Evolutionary conservation across 2,113 vertebrate species (phyloP).

Genomic region (Taurulus bubalis): DNA sequence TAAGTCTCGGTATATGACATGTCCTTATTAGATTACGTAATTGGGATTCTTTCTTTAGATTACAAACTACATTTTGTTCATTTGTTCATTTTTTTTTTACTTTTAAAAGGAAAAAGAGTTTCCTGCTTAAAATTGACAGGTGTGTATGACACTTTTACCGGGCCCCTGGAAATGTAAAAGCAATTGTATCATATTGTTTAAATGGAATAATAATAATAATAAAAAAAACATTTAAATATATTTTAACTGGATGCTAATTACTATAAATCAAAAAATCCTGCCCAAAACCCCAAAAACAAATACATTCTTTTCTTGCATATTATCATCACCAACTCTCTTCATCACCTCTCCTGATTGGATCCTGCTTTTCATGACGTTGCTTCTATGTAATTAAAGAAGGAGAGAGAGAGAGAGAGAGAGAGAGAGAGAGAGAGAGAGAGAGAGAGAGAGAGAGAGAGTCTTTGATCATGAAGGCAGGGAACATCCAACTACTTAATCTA

Average conservation of each 20-base stretch:
- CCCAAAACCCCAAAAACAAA: neutral
- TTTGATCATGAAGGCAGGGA: neutral
- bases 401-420: neutral
- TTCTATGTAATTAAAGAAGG: slow-evolving; percentile 8
- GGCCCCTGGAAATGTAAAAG: neutral
- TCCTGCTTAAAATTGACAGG: neutral
- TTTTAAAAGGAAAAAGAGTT: neutral
- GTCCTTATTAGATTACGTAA: neutral
- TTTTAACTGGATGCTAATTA: neutral
- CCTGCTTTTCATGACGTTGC: slow-evolving; percentile 23
- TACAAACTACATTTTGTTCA: neutral
- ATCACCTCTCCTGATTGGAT: slow-evolving; percentile 29
- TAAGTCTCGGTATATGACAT: neutral
- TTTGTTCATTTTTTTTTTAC: neutral
- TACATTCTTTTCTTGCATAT: neutral
- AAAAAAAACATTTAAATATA: neutral
- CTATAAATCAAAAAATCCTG: neutral
- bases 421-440: neutral
- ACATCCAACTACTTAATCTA: neutral
- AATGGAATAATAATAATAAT: neutral
- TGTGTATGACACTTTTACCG: neutral
- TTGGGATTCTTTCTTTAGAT: neutral
- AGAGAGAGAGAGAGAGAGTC: neutral
- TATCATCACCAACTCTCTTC: neutral
- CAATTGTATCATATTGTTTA: neutral